A percentile compares a stretch with the other conserved stretches of the same genome.
Evolutionary conservation across 1,140 invertebrate species (phyloP).

Genomic region (Mactra quadrangularis): DNA sequence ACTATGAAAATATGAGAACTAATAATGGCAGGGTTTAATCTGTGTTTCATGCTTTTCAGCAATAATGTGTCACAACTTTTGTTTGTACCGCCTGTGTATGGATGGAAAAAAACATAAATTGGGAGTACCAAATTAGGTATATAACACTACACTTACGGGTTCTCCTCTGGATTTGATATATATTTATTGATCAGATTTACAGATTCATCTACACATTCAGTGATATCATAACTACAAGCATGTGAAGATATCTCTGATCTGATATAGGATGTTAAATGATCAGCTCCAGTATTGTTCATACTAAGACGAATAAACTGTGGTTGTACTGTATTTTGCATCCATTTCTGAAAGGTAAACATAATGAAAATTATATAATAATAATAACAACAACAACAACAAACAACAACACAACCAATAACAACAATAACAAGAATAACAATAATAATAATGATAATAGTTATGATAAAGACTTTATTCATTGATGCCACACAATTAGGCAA

Average conservation of each 20-base stretch:
- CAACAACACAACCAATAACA: neutral
- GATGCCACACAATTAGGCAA: no score
- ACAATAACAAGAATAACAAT: neutral
- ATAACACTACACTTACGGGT: slow-evolving; percentile 64
- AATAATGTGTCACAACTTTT: no score
- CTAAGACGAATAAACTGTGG: slow-evolving; percentile 57
- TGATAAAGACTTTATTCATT: no score
- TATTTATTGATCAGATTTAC: slow-evolving; percentile 54
- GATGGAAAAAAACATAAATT: no score
- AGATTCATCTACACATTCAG: slow-evolving; percentile 36
- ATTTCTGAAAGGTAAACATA: slow-evolving; percentile 51
- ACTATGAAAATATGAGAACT: no score
- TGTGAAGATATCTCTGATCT: slow-evolving; percentile 50
- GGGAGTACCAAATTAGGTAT: no score
- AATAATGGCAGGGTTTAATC: no score
- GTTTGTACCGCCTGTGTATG: no score
- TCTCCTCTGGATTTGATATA: slow-evolving; percentile 49
- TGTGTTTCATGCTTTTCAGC: no score
- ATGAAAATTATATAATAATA: no score
- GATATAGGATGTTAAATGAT: slow-evolving; percentile 67
- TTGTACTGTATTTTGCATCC: slow-evolving; percentile 58
- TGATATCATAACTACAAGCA: slow-evolving; percentile 59
- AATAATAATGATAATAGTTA: no score
- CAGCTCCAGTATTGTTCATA: slow-evolving; percentile 63
- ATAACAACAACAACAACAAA: neutral